Conservation (phyloP, 2,113 vertebrate genomes). For the Copsychus sechellarum region DNA sequence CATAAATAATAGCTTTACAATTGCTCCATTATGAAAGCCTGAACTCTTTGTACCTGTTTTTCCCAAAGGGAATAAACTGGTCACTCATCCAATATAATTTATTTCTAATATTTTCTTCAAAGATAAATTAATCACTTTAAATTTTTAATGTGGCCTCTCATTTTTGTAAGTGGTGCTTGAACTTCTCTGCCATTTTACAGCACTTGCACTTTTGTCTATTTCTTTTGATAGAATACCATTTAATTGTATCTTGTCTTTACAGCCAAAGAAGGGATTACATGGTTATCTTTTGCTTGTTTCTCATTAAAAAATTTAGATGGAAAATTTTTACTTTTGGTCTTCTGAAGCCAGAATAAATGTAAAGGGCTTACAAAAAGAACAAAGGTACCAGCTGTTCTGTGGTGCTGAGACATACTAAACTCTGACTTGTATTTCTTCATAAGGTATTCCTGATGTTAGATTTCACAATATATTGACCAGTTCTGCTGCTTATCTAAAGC, state of each 20-base stretch:
- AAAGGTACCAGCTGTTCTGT: not conserved
- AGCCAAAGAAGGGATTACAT: not conserved
- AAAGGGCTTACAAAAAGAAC: not conserved
- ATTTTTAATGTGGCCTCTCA: not conserved
- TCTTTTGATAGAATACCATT: not conserved
- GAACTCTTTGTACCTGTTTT: not conserved
- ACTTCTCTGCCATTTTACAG: not conserved
- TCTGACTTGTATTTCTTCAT: not conserved
- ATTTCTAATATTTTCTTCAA: not conserved
- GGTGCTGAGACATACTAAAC: not conserved
- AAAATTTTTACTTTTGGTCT: not conserved
- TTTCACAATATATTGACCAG: not conserved
- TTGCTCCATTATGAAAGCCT: not conserved
- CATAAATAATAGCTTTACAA: not conserved
- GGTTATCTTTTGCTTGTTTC: not conserved
- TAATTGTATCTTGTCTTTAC: not conserved
- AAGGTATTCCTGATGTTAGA: not conserved
- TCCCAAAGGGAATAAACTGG: not conserved
- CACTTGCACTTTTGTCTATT: not conserved
- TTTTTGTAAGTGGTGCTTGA: not conserved
- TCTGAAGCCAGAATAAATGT: not conserved
- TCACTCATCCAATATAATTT: not conserved
- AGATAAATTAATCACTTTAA: not conserved
- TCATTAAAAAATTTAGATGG: not conserved
- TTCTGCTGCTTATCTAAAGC: not conserved